Evolutionary conservation across 1,140 invertebrate species (phyloP), one percentile per base, ranked within the genome.

Genomic region (Drosophila kohkoa): DNA sequence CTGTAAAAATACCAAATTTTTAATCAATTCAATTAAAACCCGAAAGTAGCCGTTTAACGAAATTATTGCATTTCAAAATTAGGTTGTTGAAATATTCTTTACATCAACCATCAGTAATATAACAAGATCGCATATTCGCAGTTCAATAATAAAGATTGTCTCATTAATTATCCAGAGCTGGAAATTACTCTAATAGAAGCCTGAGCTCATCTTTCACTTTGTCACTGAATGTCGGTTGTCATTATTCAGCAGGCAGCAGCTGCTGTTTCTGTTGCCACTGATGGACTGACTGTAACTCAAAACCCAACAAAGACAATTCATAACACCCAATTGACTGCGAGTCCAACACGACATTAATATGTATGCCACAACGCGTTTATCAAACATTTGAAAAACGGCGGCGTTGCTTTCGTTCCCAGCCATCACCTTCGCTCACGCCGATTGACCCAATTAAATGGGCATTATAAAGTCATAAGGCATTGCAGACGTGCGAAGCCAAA

Each of bases 291-390:
- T 20, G 52, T 32, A 68, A 54, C 49, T 43, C 35, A 43, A 54
- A 77, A 68, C 49, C 52, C 20, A 63, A 30, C 52, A 48, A 25
- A 59, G 71, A 57, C 72, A 75, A 48, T 32, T 67, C 2, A 41
- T 54, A 78, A 79, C 71, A 81, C 75, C 71, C 82, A 83, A 52
- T 70, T 77, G 57, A 54, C 68, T 65, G 57, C 52, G 62, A 59
- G 20, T 32, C 48, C 58, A 20, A 30, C 41, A n/a, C 28, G 58
- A 51, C 79, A 88, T 87, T 82, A 87, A 88, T 88, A 88, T 88
- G 83, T 80, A 88, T 83, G 83, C 82, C 83, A 82, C 80, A 88
- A 79, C 73, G 77, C 77, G 82, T 87, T 87, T 87, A 80, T 87
- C 80, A 88, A 82, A 74, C 65, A 82, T 87, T 87, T 82, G 67